Evolutionary conservation across 2,797 vertebrate genomes (phyloP).

Genomic region (Bradypodion pumilum): DNA sequence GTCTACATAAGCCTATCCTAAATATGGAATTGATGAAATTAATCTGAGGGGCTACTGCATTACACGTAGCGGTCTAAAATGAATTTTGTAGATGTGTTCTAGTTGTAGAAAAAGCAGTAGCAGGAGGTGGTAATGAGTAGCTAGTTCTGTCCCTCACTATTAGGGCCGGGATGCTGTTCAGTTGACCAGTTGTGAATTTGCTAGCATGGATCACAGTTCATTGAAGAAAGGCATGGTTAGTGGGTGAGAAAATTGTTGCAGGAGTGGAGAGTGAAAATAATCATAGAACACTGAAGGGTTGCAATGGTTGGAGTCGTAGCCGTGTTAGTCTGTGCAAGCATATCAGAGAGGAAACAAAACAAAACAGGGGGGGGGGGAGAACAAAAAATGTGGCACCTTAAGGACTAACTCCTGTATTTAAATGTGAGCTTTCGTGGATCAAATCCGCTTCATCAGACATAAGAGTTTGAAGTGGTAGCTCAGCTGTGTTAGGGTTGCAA

Average conservation of each 20-base stretch:
- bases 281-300: neutral
- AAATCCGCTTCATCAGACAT: too few relatives aligned
- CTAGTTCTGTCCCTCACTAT: neutral
- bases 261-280: neutral
- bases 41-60: neutral
- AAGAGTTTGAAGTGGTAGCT: too few relatives aligned
- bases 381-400: too few relatives aligned
- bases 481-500: neutral
- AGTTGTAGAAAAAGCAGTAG: neutral
- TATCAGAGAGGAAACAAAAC: too few relatives aligned
- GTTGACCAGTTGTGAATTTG: neutral
- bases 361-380: too few relatives aligned
- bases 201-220: neutral
- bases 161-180: neutral
- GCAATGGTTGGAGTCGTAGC: too few relatives aligned
- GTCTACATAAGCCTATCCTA: neutral
- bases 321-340: too few relatives aligned
- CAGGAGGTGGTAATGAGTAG: neutral
- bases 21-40: neutral
- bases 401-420: too few relatives aligned
- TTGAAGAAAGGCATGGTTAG: neutral
- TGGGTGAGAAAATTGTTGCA: neutral
- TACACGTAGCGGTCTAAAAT: neutral
- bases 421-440: too few relatives aligned
- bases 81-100: neutral